Percentiles rank a stretch among this genome's conserved stretches.
These are phyloP conservation scores for Chromoteleia sp. DNA, from an alignment of 2,888 invertebrate species.

Conservation along the genomic window DNA sequence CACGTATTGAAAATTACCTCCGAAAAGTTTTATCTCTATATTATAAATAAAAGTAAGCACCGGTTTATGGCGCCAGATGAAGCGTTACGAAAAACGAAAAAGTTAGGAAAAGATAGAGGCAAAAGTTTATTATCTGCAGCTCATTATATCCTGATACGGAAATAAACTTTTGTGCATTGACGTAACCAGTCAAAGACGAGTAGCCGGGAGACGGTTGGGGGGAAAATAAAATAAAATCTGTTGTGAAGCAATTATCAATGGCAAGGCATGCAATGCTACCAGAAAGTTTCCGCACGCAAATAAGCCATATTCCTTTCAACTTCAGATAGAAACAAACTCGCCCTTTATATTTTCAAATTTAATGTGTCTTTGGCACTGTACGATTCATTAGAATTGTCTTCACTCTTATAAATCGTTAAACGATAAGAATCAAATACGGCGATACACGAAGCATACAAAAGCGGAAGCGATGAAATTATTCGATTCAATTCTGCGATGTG, in stretches of 20 bases:
- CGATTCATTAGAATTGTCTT: conserved; percentile 70
- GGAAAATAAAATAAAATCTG: conserved; percentile 80
- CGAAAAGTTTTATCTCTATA: conserved; percentile 68
- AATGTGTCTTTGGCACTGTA: conserved; percentile 79
- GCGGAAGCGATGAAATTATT: conserved; percentile 51
- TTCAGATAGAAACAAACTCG: conserved; percentile 77
- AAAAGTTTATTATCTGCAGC: conserved; percentile 71
- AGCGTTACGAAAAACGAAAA: conserved; percentile 68
- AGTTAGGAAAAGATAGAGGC: conserved; percentile 70
- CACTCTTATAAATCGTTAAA: conserved; percentile 66
- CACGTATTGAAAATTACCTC: conserved; percentile 67
- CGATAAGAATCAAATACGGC: conserved; percentile 68
- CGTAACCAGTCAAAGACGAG: conserved; percentile 71
- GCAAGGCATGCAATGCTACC: conserved; percentile 81
- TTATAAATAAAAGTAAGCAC: conserved; percentile 70
- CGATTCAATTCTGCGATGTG: conserved; percentile 58
- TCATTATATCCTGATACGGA: conserved; percentile 71
- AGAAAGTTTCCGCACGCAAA: conserved; percentile 84
- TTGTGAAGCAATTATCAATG: conserved; percentile 84
- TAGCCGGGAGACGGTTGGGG: conserved; percentile 62
- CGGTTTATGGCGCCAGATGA: conserved; percentile 64
- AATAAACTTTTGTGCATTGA: conserved; percentile 72
- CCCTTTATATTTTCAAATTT: conserved; percentile 76
- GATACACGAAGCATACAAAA: conserved; percentile 58
- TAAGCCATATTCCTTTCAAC: conserved; percentile 84